Evolutionary conservation across 2,113 vertebrate genomes (phyloP), one percentile per base, ranked within the genome.

Genomic region (Montifringilla adamsi): DNA sequence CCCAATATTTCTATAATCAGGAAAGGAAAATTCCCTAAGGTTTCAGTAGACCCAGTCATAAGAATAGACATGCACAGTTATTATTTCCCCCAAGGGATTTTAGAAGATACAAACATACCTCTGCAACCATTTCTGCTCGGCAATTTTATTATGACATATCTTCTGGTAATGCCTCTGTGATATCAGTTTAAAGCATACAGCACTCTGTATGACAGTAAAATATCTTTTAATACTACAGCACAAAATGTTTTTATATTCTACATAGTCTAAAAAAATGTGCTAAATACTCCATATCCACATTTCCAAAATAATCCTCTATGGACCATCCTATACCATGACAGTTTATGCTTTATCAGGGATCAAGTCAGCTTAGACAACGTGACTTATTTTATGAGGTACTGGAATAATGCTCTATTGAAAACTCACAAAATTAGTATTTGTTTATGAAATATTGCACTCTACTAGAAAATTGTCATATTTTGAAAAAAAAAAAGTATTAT

Each of bases 111-210:
- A 77, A 83, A 80, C 63, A 72, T 26, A 91, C 17, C 33, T 93
- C 28, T 90, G 67, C 70, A 85, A 72, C 31, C 26, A 62, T 79
- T 94, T 89, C 81, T 94, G 37, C 78, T 49, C 37, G 67, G 41
- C n/a, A 58, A 15, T 90, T 85, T 68, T 85, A 76, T 62, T 46
- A 73, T 53, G 82, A 93, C 95, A 88, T 91, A 72, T 93, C 24
- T 76, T 82, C 68, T 80, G 49, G n/a, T 87, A 87, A 91, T 70
- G 76, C 39, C 85, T 56, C 46, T 78, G 63, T 52, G n/a, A 55
- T 58, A 46, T 13, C 28, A 62, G 18, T 69, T 92, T 83, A 74
- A 91, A 88, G 26, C 77, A 90, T 33, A 66, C 53, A 72, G 31
- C 60, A 52, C 19, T 73, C 46, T 85, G 11, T 74, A 37, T 69